Evolutionary conservation across 2,888 invertebrate genomes (phyloP), one percentile per base, ranked within the genome.

Genomic region (Apantesis nais): DNA sequence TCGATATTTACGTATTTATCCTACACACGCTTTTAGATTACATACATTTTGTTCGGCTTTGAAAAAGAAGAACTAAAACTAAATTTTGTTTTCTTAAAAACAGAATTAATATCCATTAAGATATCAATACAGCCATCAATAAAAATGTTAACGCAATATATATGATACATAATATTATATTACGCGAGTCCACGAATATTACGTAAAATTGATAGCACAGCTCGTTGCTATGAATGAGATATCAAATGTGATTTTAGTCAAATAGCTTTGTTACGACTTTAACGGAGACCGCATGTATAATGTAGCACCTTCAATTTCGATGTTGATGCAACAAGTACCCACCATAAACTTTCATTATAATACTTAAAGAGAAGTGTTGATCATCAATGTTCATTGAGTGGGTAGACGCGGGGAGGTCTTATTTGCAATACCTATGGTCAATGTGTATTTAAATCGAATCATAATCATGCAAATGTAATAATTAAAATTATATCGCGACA

Each of bases 401-500:
- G 29, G 64, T 55, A 74, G 66, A 74, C 71, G 65, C 73, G 66
- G 70, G 72, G 78, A 65, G 74, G 76, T 72, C 77, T 41, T 62
- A 52, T 14, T 70, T 34, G n/a, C n/a, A n/a, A n/a, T n/a, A n/a
- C n/a, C 78, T 80, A 72, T 75, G 67, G 81, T 79, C 87, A 84
- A 86, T 86, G 85, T 82, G 84, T 87, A 88, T 89, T 86, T 87
- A 85, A 85, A 85, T 83, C 86, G 81, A 85, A 90, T 88, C 86
- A 88, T 89, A 87, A 83, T 84, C 85, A 91, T 89, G 88, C 86
- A 90, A 91, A 92, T 92, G 86, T 87, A 84, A 84, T 88, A 85
- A 92, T 92, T 90, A 89, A 89, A 88, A 91, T 91, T 86, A 87
- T 88, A 84, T 84, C 84, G 63, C 70, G 65, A 61, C 64, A 61